Base-by-base conservation (phyloP, 2,888 invertebrate species). In the Rotaria macrura region DNA sequence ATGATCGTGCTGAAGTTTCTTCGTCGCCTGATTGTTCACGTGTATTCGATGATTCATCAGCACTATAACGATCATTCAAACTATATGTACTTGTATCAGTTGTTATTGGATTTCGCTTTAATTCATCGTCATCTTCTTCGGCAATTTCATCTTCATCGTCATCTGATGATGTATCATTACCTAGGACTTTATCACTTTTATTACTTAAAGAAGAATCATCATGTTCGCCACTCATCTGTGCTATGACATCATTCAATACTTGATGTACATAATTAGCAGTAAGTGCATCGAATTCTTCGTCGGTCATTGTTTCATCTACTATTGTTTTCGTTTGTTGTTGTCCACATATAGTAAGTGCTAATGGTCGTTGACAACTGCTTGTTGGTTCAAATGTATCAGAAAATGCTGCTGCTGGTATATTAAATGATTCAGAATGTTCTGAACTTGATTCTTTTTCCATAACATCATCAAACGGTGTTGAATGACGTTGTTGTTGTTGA, bases 41-140 rank as follows among this genome's bases (percentile, higher is more conserved):
- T 43, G 79, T 79, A 65, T 65, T 65, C 12, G 65, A 65, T 34
- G 79, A 79, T 79, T 79, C 43, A 79, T 79, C 79, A 43, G 79
- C 79, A 79, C 79, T 79, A n/a, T 79, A 79, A 14, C n/a, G 79
- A 79, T 43, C 79, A n/a, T 23, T 43, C 23, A 79, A 6, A 79
- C 79, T n/a, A 34, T 34, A 65, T 34, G 65, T 34, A 43, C 79
- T 79, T 40, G 43, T 79, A n/a, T 79, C 79, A 0, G 79, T 79
- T 79, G 79, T 23, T 14, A 79, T 79, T 43, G 25, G 43, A 43
- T 79, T n/a, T 79, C 20, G 43, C n/a, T n/a, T 43, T n/a, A 23
- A 25, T 43, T 40, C 79, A 10, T 43, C 79, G 6, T 65, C 65
- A 20, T 34, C 65, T 2, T 34, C 65, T 65, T 65, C 65, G 6